Evolutionary conservation across 2,113 vertebrate species (phyloP).

Genomic region (Oncorhynchus tshawytscha): DNA sequence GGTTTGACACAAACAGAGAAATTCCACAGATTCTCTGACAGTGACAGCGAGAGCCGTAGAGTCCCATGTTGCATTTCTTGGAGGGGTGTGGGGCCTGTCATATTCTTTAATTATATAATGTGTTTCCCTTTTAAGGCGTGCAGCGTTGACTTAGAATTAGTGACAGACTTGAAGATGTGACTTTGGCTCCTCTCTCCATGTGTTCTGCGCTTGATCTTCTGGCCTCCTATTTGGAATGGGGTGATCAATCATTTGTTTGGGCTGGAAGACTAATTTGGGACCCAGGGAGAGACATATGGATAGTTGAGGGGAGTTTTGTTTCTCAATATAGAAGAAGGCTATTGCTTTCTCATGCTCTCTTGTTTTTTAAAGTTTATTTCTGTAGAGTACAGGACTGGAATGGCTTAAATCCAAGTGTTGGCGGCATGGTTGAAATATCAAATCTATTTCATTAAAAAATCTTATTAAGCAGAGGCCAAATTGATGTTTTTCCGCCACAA

Average conservation of each 20-base stretch:
- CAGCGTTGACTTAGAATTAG: not conserved
- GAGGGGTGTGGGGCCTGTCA: not conserved
- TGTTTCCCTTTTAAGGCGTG: slow-evolving; percentile 37
- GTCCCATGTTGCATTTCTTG: slow-evolving; percentile 21
- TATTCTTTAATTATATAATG: slow-evolving; percentile 13
- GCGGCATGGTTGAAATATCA: too few relatives aligned
- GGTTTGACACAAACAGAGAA: slow-evolving; percentile 25
- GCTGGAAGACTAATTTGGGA: slow-evolving; percentile 12
- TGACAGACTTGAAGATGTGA: not conserved
- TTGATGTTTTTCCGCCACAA: too few relatives aligned
- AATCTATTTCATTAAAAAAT: too few relatives aligned
- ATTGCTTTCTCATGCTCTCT: slow-evolving; percentile 15
- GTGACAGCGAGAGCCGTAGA: slow-evolving; percentile 12
- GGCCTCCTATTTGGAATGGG: slow-evolving; percentile 31
- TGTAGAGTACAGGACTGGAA: too few relatives aligned
- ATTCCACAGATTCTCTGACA: slow-evolving; percentile 27
- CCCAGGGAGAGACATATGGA: not conserved
- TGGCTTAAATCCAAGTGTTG: too few relatives aligned
- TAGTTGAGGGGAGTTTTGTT: slow-evolving; percentile 1
- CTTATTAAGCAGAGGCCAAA: not conserved
- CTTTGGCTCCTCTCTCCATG: slow-evolving; percentile 39
- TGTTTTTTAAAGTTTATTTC: not conserved
- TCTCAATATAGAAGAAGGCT: not conserved
- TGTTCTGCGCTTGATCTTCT: slow-evolving; percentile 62
- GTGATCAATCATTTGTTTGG: slow-evolving; percentile 20